phyloP scores from a whole-genome alignment of 2,797 vertebrate genomes.

The Threskiornis aethiopicus region DNA sequence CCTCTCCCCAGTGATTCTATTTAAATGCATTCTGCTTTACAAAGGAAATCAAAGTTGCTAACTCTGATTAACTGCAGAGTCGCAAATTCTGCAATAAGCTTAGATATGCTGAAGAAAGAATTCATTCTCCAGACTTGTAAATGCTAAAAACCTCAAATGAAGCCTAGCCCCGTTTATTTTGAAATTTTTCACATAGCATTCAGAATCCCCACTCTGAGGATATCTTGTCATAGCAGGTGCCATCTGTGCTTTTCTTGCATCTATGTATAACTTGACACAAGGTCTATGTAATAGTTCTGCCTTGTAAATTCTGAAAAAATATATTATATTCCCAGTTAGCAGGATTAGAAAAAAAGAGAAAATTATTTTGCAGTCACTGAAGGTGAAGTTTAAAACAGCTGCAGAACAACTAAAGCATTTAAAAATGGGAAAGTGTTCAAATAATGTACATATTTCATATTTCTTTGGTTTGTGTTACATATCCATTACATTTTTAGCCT shows the following conservation, averaged over 20 bases:
- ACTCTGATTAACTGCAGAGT: not conserved
- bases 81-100: not conserved
- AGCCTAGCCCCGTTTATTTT: not conserved
- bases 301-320: not conserved
- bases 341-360: not conserved
- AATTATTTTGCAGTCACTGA: not conserved
- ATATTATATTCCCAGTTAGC: not conserved
- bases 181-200: not conserved
- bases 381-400: not conserved
- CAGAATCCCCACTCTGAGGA: not conserved
- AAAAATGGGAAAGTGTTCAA: not conserved
- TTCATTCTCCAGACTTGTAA: not conserved
- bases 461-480: not conserved
- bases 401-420: not conserved
- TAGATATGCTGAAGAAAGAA: not conserved
- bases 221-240: accelerated
- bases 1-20: not conserved
- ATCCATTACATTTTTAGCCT: not conserved
- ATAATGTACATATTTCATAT: not conserved
- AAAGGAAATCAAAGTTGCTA: not conserved
- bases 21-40: not conserved
- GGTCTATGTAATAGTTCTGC: not conserved
- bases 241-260: not conserved
- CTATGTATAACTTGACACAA: not conserved
- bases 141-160: not conserved